A percentile compares a stretch with the other conserved stretches of the same genome.
Evolutionary conservation across 92 coral and sea anemone genomes (phyloP).

Genomic region (Siderastrea radians): DNA sequence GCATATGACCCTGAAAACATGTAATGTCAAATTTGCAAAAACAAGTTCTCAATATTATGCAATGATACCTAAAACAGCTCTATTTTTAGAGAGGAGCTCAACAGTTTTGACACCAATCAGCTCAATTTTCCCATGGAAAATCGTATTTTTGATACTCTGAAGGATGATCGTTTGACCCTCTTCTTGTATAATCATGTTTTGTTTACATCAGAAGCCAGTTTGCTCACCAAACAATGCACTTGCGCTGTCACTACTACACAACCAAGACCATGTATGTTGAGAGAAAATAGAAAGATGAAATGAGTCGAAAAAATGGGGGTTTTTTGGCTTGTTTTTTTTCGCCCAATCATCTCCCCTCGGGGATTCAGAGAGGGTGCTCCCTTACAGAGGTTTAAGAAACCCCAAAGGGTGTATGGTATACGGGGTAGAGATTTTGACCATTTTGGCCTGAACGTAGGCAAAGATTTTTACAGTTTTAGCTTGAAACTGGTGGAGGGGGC

Average conservation of each 20-base stretch:
- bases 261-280: not conserved
- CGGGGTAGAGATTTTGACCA: too few species aligned
- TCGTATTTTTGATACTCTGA: too few species aligned
- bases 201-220: not conserved
- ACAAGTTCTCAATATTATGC: not conserved
- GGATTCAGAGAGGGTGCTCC: too few species aligned
- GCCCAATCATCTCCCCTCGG: too few species aligned
- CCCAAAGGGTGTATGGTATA: too few species aligned
- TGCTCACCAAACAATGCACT: not conserved
- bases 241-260: not conserved
- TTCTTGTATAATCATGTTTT: not conserved
- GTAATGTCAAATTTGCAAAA: not conserved
- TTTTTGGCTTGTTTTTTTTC: too few species aligned
- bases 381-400: too few species aligned
- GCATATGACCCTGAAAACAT: not conserved
- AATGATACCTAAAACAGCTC: not conserved
- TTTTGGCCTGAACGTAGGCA: too few species aligned
- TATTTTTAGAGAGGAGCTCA: slow-evolving; percentile 2
- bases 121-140: not conserved
- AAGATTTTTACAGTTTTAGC: too few species aligned
- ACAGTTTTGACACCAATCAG: not conserved
- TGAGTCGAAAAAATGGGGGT: too few species aligned
- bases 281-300: too few species aligned
- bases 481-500: too few species aligned
- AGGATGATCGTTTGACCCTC: not conserved